Conservation (phyloP, 2,888 invertebrate species). For the Erynnis tages region DNA sequence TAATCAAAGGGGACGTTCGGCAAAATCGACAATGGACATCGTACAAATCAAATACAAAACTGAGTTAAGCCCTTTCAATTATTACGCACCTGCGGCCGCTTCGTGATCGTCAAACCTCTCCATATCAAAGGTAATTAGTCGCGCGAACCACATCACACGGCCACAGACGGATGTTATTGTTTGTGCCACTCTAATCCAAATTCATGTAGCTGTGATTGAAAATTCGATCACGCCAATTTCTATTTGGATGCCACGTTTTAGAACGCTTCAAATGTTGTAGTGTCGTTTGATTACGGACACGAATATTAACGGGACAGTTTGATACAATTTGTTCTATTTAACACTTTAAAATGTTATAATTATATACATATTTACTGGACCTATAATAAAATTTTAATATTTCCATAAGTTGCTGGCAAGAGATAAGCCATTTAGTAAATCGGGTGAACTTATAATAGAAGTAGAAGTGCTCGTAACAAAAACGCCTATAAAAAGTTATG, state of each 20-base stretch:
- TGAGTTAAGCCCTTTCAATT: slow-evolving; percentile 26
- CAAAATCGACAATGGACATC: slow-evolving; percentile 1
- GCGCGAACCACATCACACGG: slow-evolving; percentile 12
- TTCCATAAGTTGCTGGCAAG: slow-evolving; percentile 6
- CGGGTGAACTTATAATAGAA: slow-evolving; percentile 33
- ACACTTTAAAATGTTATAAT: not conserved
- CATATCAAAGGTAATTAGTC: slow-evolving; percentile 21
- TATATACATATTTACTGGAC: not conserved
- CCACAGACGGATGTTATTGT: slow-evolving; percentile 9
- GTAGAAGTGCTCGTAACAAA: slow-evolving; percentile 50
- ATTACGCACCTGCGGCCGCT: slow-evolving; percentile 12
- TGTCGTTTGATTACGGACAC: not conserved
- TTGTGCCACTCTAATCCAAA: no score
- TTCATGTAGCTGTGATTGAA: no score
- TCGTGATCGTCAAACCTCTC: slow-evolving; percentile 17
- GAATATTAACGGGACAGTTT: no score
- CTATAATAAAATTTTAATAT: slow-evolving; percentile 1
- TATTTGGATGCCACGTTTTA: not conserved
- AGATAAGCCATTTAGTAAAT: slow-evolving; percentile 20
- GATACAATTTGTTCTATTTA: no score
- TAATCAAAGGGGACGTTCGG: slow-evolving; percentile 2
- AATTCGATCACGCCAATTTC: not conserved
- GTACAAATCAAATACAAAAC: slow-evolving; percentile 14
- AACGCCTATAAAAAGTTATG: slow-evolving; percentile 71
- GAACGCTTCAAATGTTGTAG: not conserved